Conservation (phyloP, 2,888 invertebrate genomes). For the Euphydryas editha region DNA sequence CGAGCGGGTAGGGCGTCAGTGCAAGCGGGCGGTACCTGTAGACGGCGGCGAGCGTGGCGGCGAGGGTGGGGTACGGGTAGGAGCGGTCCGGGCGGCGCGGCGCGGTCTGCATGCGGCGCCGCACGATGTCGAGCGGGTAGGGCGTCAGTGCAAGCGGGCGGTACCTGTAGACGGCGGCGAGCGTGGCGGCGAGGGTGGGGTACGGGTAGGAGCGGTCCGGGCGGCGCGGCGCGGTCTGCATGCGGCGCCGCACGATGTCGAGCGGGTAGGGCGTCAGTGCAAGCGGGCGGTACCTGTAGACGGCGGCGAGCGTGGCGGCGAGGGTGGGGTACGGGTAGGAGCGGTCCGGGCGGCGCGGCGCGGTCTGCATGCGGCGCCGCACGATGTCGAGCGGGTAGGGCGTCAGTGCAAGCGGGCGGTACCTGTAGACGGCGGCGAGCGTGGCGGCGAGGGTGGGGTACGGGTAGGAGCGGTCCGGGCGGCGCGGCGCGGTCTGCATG, state of each 20-base stretch:
- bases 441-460: constrained; percentile 87
- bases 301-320: constrained; percentile 84
- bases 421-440: constrained; percentile 88
- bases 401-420: constrained; percentile 30
- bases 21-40: no score
- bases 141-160: no score
- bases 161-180: neutral
- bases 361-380: constrained; percentile 46
- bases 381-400: neutral
- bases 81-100: no score
- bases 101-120: no score
- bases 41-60: no score
- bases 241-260: constrained; percentile 45
- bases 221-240: neutral
- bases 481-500: constrained; percentile 85
- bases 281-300: constrained; percentile 84
- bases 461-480: constrained; percentile 71
- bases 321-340: constrained; percentile 85
- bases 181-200: neutral
- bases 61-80: no score
- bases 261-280: neutral
- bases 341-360: constrained; percentile 70
- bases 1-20: no score
- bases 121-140: neutral
- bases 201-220: neutral